Percentiles rank a stretch among this genome's conserved stretches.
phyloP scores from a whole-genome alignment of 1,140 invertebrate genomes.

The Meloidogyne floridensis region DNA sequence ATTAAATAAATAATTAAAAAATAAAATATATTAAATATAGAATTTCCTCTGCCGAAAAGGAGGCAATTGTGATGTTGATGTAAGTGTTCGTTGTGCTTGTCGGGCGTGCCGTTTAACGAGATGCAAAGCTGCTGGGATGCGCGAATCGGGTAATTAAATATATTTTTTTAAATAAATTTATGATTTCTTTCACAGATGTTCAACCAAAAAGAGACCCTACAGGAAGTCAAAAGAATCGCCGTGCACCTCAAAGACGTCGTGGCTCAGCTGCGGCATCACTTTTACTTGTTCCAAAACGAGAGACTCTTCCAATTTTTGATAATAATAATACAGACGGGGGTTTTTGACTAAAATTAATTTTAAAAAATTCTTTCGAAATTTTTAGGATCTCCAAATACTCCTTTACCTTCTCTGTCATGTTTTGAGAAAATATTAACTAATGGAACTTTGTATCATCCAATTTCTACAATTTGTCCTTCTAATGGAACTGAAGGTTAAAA shows the following conservation, averaged over 20 bases:
- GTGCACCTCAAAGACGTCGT: slow-evolving; percentile 34
- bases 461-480: background rate
- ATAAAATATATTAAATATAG: slow-evolving; percentile 8
- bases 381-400: slow-evolving; percentile 24
- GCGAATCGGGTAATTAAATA: slow-evolving; percentile 15
- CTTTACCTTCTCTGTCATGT: slow-evolving; percentile 19
- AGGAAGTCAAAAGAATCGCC: slow-evolving; percentile 39
- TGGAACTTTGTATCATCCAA: background rate
- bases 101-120: slow-evolving; percentile 36
- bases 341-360: background rate
- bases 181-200: slow-evolving; percentile 18
- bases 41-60: slow-evolving; percentile 42
- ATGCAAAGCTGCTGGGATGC: slow-evolving; percentile 40
- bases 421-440: background rate
- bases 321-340: slow-evolving; percentile 3
- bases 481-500: background rate
- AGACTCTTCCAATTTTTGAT: slow-evolving; percentile 1
- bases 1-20: background rate
- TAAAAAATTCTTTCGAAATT: background rate
- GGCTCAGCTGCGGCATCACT: background rate
- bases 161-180: background rate
- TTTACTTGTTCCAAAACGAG: background rate
- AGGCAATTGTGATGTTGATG: slow-evolving; percentile 39
- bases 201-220: slow-evolving; percentile 44
- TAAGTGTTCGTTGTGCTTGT: slow-evolving; percentile 39